These are phyloP conservation scores for Oligia latruncula DNA, from an alignment of 2,888 invertebrate genomes.

Conservation along the genomic window DNA sequence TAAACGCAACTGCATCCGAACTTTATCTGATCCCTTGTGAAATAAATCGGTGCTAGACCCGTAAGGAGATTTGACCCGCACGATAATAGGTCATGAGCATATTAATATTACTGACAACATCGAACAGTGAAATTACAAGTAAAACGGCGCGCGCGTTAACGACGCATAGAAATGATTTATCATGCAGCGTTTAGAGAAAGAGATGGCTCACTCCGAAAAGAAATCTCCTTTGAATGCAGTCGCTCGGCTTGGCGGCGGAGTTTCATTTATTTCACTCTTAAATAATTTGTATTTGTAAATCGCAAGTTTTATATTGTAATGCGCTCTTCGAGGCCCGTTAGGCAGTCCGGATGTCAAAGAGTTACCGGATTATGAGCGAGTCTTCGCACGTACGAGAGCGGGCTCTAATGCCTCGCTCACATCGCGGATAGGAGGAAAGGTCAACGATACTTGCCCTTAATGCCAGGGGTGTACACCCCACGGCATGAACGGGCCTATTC, in stretches of 20 bases:
- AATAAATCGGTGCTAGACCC: slow-evolving; percentile 81
- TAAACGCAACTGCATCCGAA: slow-evolving; percentile 80
- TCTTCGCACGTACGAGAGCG: slow-evolving; percentile 72
- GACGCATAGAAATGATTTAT: slow-evolving; percentile 86
- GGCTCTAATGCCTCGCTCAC: slow-evolving; percentile 68
- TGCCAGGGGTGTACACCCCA: slow-evolving; percentile 75
- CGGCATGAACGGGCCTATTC: slow-evolving; percentile 79
- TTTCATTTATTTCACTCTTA: slow-evolving; percentile 85
- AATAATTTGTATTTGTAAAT: slow-evolving; percentile 87
- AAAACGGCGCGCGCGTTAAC: slow-evolving; percentile 82
- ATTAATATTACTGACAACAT: slow-evolving; percentile 88
- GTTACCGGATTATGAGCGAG: slow-evolving; percentile 79
- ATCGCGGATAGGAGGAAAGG: slow-evolving; percentile 71
- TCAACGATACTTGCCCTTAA: slow-evolving; percentile 75
- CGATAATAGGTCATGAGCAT: slow-evolving; percentile 87
- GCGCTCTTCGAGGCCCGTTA: slow-evolving; percentile 75
- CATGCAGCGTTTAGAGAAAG: slow-evolving; percentile 83
- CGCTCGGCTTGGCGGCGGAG: slow-evolving; percentile 72
- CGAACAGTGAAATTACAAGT: slow-evolving; percentile 86
- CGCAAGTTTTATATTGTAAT: slow-evolving; percentile 83
- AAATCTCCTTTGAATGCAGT: slow-evolving; percentile 87
- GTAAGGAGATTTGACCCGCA: slow-evolving; percentile 80
- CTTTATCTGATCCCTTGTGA: slow-evolving; percentile 83
- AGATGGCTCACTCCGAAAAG: slow-evolving; percentile 86
- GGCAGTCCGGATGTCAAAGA: slow-evolving; percentile 81